Conservation (phyloP, 2,888 invertebrate genomes). For the Cephus sareptanus region DNA sequence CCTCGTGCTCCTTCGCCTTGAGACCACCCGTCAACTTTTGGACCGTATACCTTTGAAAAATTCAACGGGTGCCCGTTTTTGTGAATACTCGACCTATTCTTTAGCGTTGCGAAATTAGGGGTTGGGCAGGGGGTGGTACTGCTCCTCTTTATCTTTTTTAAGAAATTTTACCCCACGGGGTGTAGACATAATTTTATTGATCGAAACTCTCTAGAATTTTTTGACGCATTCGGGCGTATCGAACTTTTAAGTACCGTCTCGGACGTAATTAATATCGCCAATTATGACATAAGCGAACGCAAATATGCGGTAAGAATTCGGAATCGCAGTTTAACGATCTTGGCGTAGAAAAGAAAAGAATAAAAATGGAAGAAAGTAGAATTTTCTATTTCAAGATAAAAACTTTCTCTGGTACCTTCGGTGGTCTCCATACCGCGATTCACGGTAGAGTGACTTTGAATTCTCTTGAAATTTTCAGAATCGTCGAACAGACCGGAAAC, state of each 20-base stretch:
- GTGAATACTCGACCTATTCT: neutral
- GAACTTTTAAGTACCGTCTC: neutral
- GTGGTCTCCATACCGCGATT: neutral
- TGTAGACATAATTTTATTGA: conserved; percentile 41
- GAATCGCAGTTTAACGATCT: neutral
- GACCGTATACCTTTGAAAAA: neutral
- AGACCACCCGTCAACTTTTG: neutral
- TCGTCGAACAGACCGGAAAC: neutral
- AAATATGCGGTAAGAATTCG: neutral
- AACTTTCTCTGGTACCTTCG: neutral
- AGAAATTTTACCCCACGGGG: neutral
- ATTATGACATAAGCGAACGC: neutral
- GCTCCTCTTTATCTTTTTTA: neutral
- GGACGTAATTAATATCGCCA: conserved; percentile 36
- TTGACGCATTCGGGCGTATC: neutral
- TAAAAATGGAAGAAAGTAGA: neutral
- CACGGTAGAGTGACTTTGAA: neutral
- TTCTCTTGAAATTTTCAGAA: neutral
- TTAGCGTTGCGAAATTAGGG: neutral
- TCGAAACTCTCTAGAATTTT: conserved; percentile 38
- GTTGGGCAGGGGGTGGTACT: neutral
- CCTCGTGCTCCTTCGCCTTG: neutral
- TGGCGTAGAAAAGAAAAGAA: neutral
- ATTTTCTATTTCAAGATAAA: neutral
- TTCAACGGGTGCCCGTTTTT: neutral